Evolutionary conservation across 2,113 vertebrate species (phyloP), one percentile per base, ranked within the genome.

Genomic region (Tychaedon coryphoeus): DNA sequence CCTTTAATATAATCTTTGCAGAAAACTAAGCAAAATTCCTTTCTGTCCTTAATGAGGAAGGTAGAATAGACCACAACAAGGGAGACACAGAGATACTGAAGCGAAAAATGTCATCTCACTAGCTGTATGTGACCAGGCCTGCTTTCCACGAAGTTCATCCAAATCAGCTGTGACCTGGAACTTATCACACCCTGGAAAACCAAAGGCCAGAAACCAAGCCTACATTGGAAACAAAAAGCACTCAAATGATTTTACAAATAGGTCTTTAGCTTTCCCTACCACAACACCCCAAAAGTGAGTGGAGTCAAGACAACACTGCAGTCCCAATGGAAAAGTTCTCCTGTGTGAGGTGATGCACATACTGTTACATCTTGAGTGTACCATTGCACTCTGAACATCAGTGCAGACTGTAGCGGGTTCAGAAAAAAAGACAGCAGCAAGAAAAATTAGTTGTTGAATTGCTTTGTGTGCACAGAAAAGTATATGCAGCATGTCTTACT

Each of bases 281-380:
- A 34, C 1, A 0, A 66, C 0, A 3, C 2, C 48, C 22, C 6
- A 38, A 23, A 83, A 84, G 12, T 2, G 9, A 73, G 19, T 11
- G 19, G 34, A 65, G 65, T 33, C 70, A 61, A 64, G 31, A 57
- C 3, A 69, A 5, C 8, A 48, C 28, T 14, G 17, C 23, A 71
- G 51, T 16, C 38, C 38, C 33, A 10, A 28, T 12, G 19, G 7
- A 26, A 31, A 72, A 62, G 69, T 56, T 78, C 61, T 67, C 25
- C 25, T 24, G 20, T 57, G 5, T 1, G n/a, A 84, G n/a, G 7
- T 13, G 33, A 65, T 43, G 33, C 14, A 25, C 1, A 11, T 58
- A n/a, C 23, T 43, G 24, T 45, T 61, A 47, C 57, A 65, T 12
- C 36, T 48, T 2, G 1, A 77, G 11, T 4, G 26, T 17, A 22